Evolutionary conservation across 2,113 vertebrate genomes (phyloP), one percentile per base, ranked within the genome.

Genomic region (Otolemur garnettii): DNA sequence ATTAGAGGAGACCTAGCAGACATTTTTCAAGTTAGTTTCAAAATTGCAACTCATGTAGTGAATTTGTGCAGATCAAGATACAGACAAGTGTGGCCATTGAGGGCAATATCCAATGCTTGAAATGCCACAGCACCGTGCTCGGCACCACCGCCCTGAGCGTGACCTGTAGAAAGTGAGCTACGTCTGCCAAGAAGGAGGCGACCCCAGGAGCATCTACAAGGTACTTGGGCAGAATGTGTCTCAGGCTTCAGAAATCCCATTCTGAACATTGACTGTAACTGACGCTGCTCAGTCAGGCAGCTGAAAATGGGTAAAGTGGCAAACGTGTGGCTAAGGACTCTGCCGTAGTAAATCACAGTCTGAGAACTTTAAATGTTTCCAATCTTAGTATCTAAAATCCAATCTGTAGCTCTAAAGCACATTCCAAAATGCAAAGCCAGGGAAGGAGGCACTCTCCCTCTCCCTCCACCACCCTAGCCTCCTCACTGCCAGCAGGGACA

Each of bases 41-140:
- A 60, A 69, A 22, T 7, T 3, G 30, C 28, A 50, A 33, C 19
- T 0, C 33, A 26, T 60, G 26, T 3, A 0, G 10, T 3, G 71
- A 5, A 6, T 2, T 2, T 3, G 12, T 28, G 26, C 0, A 2
- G 22, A 5, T 0, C 2, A 1, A 9, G 0, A 0, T 6, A 71
- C 64, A 38, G 21, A 35, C 1, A 1, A 7, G 13, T 0, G 7
- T 2, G 59, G 3, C 38, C 21, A 42, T 14, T 53, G 18, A 30
- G 80, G 30, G 74, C 12, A 7, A n/a, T 18, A 24, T 1, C 18
- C 0, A 0, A 0, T 1, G 22, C 17, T 6, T 19, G 55, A 26
- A 30, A n/a, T 0, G 0, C 2, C 12, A 4, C 0, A 0, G 3
- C 64, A 35, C 0, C 4, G 19, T 0, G 18, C 17, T 9, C 35